phyloP scores from a whole-genome alignment of 2,888 invertebrate genomes.

The Alloplasta piceator region DNA sequence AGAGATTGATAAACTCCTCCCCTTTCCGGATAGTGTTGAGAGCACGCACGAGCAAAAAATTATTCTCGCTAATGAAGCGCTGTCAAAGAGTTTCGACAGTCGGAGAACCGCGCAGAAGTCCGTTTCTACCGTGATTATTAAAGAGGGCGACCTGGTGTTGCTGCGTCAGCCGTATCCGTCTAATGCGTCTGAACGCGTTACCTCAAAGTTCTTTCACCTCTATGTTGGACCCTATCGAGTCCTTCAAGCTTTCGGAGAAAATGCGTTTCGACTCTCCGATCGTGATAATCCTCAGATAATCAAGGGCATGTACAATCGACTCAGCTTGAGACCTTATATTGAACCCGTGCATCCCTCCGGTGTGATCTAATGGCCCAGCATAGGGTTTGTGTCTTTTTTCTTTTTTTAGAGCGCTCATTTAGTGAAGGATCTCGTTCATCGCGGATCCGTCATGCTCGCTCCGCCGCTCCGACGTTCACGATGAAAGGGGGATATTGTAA shows the following conservation, averaged over 20 bases:
- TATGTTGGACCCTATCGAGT: background rate
- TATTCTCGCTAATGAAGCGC: background rate
- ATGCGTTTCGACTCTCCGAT: background rate
- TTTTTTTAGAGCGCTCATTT: too few relatives aligned
- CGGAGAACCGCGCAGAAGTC: conserved; percentile 6
- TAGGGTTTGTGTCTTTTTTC: too few relatives aligned
- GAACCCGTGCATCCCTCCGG: too few relatives aligned
- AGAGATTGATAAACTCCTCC: conserved; percentile 6
- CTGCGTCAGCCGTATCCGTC: conserved; percentile 25
- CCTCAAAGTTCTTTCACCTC: conserved; percentile 41
- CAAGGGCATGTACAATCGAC: background rate
- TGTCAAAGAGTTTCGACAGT: background rate
- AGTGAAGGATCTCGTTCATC: too few relatives aligned
- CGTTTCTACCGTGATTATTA: background rate
- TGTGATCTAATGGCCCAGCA: too few relatives aligned
- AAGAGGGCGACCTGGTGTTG: conserved; percentile 12
- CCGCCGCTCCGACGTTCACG: too few relatives aligned
- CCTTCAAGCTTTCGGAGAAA: background rate
- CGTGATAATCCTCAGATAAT: background rate
- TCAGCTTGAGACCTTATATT: background rate
- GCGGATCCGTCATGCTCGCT: too few relatives aligned
- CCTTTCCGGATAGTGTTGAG: background rate
- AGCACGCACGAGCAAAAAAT: background rate
- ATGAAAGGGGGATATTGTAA: too few relatives aligned
- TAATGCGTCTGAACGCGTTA: conserved; percentile 4